phyloP scores from a whole-genome alignment of 2,113 vertebrate genomes.

The Eulemur macaco region DNA sequence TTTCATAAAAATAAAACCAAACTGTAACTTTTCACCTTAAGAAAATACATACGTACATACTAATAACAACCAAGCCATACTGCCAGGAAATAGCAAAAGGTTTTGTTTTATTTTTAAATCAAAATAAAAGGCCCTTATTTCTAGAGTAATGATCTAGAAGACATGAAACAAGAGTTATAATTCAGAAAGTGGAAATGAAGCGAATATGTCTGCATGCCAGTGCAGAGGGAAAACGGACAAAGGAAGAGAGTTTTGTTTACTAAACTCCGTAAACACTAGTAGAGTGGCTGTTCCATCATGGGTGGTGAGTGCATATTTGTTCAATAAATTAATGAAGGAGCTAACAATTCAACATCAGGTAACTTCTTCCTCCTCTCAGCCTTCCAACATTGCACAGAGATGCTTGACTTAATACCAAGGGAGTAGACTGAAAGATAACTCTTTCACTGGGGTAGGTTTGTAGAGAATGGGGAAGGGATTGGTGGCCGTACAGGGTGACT shows the following conservation, averaged over 20 bases:
- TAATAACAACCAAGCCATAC: not conserved
- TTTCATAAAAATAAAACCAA: not conserved
- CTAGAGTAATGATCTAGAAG: not conserved
- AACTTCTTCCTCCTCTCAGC: not conserved
- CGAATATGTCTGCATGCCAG: not conserved
- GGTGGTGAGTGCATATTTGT: too few species aligned
- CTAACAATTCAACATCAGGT: not conserved
- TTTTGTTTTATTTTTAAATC: not conserved
- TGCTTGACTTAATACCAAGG: not conserved
- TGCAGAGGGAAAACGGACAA: not conserved
- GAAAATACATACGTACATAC: not conserved
- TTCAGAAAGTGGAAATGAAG: not conserved
- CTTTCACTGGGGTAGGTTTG: not conserved
- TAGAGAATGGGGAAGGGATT: not conserved
- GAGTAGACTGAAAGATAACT: not conserved
- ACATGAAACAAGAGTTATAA: not conserved
- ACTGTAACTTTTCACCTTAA: not conserved
- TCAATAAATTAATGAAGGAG: not conserved
- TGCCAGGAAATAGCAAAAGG: not conserved
- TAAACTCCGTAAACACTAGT: not conserved
- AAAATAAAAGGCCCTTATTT: not conserved
- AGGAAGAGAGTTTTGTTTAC: not conserved
- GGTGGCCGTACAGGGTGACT: not conserved
- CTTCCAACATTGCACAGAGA: not conserved
- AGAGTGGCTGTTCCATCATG: not conserved